A percentile compares a stretch with the other conserved stretches of the same genome.
These are phyloP conservation scores for Microplitis demolitor DNA, from an alignment of 1,140 invertebrate species.

Conservation along the genomic window DNA sequence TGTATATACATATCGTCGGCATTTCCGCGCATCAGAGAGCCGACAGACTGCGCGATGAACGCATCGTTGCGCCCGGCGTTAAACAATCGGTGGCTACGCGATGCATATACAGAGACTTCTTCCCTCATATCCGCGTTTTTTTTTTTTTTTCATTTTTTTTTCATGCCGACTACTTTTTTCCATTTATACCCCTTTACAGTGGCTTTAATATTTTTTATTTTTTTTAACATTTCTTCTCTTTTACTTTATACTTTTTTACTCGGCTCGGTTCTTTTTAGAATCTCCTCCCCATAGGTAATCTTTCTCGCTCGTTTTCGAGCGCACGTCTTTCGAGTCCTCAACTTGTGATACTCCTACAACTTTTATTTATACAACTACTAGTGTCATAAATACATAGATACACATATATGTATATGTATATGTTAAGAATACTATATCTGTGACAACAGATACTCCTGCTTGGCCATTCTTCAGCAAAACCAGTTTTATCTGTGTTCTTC, in stretches of 20 bases:
- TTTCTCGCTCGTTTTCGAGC: background rate
- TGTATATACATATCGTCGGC: background rate
- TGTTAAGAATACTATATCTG: no score
- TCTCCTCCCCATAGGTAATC: background rate
- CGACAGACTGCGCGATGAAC: constrained; percentile 42
- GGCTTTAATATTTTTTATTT: background rate
- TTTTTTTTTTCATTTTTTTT: constrained; percentile 7
- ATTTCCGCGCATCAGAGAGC: constrained; percentile 7
- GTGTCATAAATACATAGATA: no score
- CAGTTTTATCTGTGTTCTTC: constrained; percentile 19
- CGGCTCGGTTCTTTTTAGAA: background rate
- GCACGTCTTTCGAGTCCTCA: background rate
- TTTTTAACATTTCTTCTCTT: background rate
- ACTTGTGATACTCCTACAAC: background rate
- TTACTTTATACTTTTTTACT: background rate
- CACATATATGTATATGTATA: no score
- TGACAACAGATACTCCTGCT: background rate
- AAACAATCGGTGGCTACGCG: constrained; percentile 48
- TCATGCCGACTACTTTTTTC: background rate
- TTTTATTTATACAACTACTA: no score
- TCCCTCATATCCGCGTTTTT: constrained; percentile 2
- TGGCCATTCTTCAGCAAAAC: constrained; percentile 9
- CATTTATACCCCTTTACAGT: background rate
- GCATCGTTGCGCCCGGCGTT: constrained; percentile 46
- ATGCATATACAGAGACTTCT: constrained; percentile 25